Conservation (phyloP, 2,113 vertebrate genomes). For the Oryctolagus cuniculus region mOryCun1.1 NC_091441.1:28708501-28709000, state of each 20-base stretch:
- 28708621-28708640: neutral
- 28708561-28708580: slow-evolving; percentile 47
- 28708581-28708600: neutral
- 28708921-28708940: slow-evolving; percentile 51
- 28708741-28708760: slow-evolving; percentile 13
- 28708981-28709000: slow-evolving; percentile 42
- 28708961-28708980: slow-evolving; percentile 46
- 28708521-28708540: neutral
- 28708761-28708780: slow-evolving; percentile 50
- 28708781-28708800: slow-evolving; percentile 45
- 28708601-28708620: neutral
- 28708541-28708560: slow-evolving; percentile 38
- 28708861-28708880: neutral
- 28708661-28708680: neutral
- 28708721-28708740: neutral
- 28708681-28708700: slow-evolving; percentile 26
- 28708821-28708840: slow-evolving; percentile 23
- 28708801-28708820: neutral
- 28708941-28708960: slow-evolving; percentile 41
- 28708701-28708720: slow-evolving; percentile 42
- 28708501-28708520: neutral
- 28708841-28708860: neutral
- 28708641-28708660: neutral
- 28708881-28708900: neutral
- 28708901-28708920: slow-evolving; percentile 11